phyloP scores from a whole-genome alignment of 2,113 vertebrate species.

The Pomatostomus ruficeps region DNA sequence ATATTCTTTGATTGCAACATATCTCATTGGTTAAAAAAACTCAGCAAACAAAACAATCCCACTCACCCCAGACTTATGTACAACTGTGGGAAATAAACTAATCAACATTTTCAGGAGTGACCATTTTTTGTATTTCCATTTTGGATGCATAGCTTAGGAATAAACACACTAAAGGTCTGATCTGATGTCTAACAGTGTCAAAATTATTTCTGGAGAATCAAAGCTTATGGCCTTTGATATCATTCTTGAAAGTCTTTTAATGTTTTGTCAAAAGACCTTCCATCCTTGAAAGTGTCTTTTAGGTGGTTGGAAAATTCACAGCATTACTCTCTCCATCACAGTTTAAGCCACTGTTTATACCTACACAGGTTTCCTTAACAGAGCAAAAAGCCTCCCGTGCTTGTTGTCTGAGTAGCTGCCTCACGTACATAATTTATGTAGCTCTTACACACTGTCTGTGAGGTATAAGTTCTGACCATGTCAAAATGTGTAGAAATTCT shows the following conservation, averaged over 20 bases:
- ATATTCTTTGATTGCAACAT: background rate
- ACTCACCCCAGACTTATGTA: background rate
- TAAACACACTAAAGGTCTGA: background rate
- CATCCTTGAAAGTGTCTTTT: background rate
- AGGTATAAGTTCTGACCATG: background rate
- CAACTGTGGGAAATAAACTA: background rate
- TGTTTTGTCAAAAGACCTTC: background rate
- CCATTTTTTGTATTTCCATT: background rate
- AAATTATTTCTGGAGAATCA: background rate
- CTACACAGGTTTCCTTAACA: background rate
- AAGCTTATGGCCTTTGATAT: background rate
- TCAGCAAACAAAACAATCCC: background rate
- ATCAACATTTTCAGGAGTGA: background rate
- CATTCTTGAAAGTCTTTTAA: background rate
- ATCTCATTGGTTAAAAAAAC: background rate
- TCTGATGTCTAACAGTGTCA: background rate
- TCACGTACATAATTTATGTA: background rate
- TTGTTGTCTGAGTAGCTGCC: background rate
- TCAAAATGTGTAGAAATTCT: background rate
- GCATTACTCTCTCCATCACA: background rate
- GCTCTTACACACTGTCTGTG: background rate
- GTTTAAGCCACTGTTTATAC: background rate
- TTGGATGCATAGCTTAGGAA: background rate
- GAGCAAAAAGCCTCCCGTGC: fast-evolving
- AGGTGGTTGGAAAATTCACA: background rate